Evolutionary conservation across 1,140 invertebrate species (phyloP), one percentile per base, ranked within the genome.

Genomic region (Sipha flava): DNA sequence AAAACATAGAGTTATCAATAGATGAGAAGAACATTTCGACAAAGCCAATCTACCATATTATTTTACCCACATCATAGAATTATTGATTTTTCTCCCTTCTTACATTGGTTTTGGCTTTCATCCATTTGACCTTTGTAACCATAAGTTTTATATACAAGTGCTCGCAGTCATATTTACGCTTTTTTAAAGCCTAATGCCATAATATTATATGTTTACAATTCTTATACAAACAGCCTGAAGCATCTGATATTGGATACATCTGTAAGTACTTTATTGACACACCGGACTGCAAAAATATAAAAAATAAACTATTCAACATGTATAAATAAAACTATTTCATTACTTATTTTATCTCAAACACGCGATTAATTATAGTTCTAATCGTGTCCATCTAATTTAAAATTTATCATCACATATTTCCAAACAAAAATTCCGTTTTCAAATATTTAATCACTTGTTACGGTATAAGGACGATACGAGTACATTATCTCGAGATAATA

Each of bases 31-130:
- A 70, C 40, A 29, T 70, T 47, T 70, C 26, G 26, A 18, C 29
- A 70, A 70, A 45, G 23, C 10, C 54, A 14, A 16, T 14, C 3
- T 16, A 29, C 66, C 7, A 5, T 45, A 29, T 18, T 68, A n/a
- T 70, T 70, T 18, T 47, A 29, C 16, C 21, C 62, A 43, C 23
- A 43, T 43, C 34, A 66, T 66, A 45, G 16, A 45, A 31, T 70
- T 70, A 70, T 70, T 70, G 43, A 70, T 70, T 70, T 70, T 26
- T 43, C 64, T 47, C 40, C 23, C 16, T 59, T 70, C 40, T 70
- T 47, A 45, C 10, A 70, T 70, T 47, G 66, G 43, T 47, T 70
- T 70, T 70, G 3, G 66, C 40, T 70, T 70, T 70, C 26, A 12
- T 26, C 66, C 66, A 47, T 47, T 70, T 70, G 66, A 70, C 66